Evolutionary conservation across 2,888 invertebrate species (phyloP).

Genomic region (Diarsia brunnea): DNA sequence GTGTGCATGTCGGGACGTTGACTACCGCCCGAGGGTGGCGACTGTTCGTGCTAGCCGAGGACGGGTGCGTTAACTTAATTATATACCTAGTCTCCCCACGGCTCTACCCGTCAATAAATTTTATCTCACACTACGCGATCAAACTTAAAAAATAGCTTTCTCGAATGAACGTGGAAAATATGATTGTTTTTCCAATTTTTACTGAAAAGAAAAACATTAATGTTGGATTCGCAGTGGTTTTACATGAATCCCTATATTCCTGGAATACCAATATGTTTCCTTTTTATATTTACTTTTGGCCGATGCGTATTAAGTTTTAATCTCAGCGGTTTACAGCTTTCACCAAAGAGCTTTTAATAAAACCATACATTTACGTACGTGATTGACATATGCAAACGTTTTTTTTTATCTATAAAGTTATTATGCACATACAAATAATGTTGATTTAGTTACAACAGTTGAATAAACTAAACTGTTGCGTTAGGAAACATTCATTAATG

Average conservation of each 20-base stretch:
- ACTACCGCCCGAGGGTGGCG: constrained; percentile 75
- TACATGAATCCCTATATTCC: neutral
- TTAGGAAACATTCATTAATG: neutral
- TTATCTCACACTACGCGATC: constrained; percentile 56
- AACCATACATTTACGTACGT: neutral
- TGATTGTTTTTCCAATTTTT: neutral
- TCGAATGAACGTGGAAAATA: constrained; percentile 20
- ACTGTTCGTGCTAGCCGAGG: constrained; percentile 74
- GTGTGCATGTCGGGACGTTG: constrained; percentile 80
- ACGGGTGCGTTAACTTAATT: constrained; percentile 82
- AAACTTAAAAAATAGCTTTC: constrained; percentile 46
- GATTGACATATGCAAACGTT: neutral
- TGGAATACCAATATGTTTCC: constrained; percentile 9
- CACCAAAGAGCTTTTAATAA: neutral
- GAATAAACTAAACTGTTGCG: neutral
- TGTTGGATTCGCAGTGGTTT: constrained; percentile 6
- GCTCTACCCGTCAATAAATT: constrained; percentile 62
- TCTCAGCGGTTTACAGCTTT: neutral
- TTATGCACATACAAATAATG: too few species aligned
- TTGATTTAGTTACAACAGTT: neutral
- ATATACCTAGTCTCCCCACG: constrained; percentile 71
- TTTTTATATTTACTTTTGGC: constrained; percentile 3
- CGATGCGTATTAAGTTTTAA: constrained; percentile 23
- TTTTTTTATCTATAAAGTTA: neutral
- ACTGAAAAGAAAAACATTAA: neutral